Percentiles rank a stretch among this genome's conserved stretches.
Conservation (phyloP, 2,797 vertebrate species). For the Darevskia mixta region DNA sequence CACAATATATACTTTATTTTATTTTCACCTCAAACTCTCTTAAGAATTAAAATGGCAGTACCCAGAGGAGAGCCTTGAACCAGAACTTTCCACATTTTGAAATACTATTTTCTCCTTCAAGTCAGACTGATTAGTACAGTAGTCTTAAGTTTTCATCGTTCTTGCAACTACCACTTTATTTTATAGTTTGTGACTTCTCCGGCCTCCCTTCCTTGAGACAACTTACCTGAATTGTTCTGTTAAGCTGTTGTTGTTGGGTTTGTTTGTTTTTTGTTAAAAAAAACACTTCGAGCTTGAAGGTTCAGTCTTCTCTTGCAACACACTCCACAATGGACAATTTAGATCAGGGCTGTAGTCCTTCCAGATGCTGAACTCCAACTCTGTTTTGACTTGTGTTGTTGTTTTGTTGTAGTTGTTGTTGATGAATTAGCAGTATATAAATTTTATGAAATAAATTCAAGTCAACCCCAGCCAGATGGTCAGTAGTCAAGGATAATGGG, state of each 20-base stretch:
- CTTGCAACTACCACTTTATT: background rate
- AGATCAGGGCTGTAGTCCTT: too few relatives aligned
- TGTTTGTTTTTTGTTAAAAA: background rate
- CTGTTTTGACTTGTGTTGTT: too few relatives aligned
- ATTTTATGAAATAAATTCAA: too few relatives aligned
- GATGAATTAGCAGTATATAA: too few relatives aligned
- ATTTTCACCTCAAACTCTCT: too few relatives aligned
- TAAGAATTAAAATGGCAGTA: too few relatives aligned
- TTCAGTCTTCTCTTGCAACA: background rate
- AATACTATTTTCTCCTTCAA: background rate
- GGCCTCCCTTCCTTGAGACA: background rate
- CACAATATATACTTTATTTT: too few relatives aligned
- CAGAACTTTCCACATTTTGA: background rate
- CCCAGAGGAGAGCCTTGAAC: too few relatives aligned
- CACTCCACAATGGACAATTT: background rate
- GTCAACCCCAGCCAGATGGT: too few relatives aligned
- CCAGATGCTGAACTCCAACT: too few relatives aligned
- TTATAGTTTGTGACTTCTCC: background rate
- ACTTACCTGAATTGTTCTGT: background rate
- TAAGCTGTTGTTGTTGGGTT: background rate
- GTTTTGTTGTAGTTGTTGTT: too few relatives aligned
- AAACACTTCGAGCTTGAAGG: background rate
- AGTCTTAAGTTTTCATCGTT: background rate
- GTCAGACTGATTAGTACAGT: background rate
- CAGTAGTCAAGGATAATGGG: too few relatives aligned